Base-by-base conservation (phyloP, 2,113 vertebrate species). In the Phycodurus eques region DNA sequence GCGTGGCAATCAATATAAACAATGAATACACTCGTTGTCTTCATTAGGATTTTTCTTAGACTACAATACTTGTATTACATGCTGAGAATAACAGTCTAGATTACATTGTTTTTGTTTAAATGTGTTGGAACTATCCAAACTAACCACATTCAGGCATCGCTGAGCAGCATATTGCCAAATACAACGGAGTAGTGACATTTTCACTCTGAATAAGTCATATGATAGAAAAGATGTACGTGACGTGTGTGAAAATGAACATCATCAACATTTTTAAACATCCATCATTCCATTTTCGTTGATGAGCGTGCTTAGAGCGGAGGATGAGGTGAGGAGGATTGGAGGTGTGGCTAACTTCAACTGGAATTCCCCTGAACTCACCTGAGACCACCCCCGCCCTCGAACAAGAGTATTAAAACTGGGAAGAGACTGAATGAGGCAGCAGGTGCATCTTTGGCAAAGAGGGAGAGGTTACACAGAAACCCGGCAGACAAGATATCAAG, bases 331-430 rank as follows among this genome's bases (percentile, higher is more conserved):
- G 65, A 60, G 67, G 53, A 59, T 27, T 31, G 69, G 78, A 76
- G 85, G 86, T 22, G 87, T 81, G 81, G 79, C 80, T 39, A 70
- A 13, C 2, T 44, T 74, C 73, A 82, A 44, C 74, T 91, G 92
- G 91, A 93, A 92, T 91, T 92, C 81, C 90, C 92, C 91, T 83
- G 68, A 80, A 66, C 81, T 84, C 70, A 91, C 86, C 86, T 88
- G 82, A 84, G 75, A 69, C 74, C 76, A 0, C 74, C 80, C 63
- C 68, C 72, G 8, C 69, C 4, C 39, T 57, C 11, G 12, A 5
- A 51, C 20, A 27, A 14, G 22, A 43, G 12, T 89, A 86, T 87
- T 89, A 84, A 88, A n/a, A 35, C 56, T 6, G 11, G 12, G 11
- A 70, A n/a, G 53, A 68, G 62, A 44, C 64, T 81, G 72, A 78